phyloP scores from a whole-genome alignment of 2,113 vertebrate genomes.

The Lathamus discolor region DNA sequence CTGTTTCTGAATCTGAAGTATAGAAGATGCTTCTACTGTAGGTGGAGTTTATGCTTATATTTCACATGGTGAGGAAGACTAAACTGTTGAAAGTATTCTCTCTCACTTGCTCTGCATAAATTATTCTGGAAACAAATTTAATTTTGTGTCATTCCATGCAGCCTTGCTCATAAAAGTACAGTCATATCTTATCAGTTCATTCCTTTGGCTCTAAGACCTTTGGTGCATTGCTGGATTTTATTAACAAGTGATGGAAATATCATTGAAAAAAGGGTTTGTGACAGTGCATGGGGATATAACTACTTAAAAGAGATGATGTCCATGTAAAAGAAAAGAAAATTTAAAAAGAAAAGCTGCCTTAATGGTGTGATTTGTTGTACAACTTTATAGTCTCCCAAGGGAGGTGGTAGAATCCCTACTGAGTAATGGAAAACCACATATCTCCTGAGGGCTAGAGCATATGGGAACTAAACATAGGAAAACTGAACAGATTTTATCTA shows the following conservation, averaged over 20 bases:
- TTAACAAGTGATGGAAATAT: background rate
- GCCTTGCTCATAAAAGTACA: background rate
- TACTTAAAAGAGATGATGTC: background rate
- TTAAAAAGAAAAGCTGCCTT: background rate
- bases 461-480: background rate
- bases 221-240: background rate
- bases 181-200: background rate
- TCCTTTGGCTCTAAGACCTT: background rate
- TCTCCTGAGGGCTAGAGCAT: background rate
- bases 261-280: background rate
- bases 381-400: background rate
- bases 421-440: slow-evolving; percentile 2
- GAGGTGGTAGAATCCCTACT: background rate
- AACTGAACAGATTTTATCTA: slow-evolving; percentile 28
- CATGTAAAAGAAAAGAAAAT: background rate
- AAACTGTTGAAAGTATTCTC: background rate
- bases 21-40: background rate
- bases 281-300: background rate
- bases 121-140: background rate
- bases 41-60: background rate
- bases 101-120: background rate
- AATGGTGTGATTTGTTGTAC: slow-evolving; percentile 26
- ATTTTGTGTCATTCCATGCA: background rate
- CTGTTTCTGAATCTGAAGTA: background rate
- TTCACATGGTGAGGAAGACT: background rate